Base-by-base conservation (phyloP, 2,113 vertebrate species). In the Periophthalmodon schlosseri region DNA sequence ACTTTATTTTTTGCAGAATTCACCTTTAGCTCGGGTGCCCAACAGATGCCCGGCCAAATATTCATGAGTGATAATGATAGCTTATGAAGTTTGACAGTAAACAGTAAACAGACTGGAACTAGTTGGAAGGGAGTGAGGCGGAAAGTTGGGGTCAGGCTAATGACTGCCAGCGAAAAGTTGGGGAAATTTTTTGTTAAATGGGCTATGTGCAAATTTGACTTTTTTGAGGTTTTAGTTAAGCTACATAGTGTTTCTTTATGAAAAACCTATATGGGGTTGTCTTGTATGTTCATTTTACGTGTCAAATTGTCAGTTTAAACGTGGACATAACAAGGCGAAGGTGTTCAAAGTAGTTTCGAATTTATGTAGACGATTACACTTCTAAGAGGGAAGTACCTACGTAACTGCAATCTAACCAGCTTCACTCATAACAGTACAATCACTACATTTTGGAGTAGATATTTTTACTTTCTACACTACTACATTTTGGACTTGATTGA, bases 61-160 rank as follows among this genome's bases (percentile, higher is more conserved):
- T 60, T 64, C 34, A 73, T 69, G 56, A 74, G 75, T 2, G 60
- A 0, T 61, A 49, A 11, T 65, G 65, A 80, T 39, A 49, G 60
- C 52, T 50, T 36, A 0, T 15, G 33, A 65, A 65, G 33, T 65
- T 44, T 39, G 34, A 63, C 60, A 34, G 60, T 63, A 63, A 65
- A 65, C 34, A 65, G 63, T 65, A 63, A 63, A 34, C 8, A 63
- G 60, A 63, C 28, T 34, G 60, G 60, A 63, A 63, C 60, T 14
- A 20, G 60, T 28, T 56, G 57, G 57, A 15, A 28, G 57, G 21
- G 57, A 24, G 57, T 13, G 16, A 20, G 16, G 33, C 63, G 10
- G 34, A 44, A 34, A 39, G 63, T 65, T 65, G 18, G 34, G 34
- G 63, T 65, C 63, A 65, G 20, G 20, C 52, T 21, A 21, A 56